phyloP scores from a whole-genome alignment of 2,113 vertebrate genomes.

The Apodemus speciosus region DNA sequence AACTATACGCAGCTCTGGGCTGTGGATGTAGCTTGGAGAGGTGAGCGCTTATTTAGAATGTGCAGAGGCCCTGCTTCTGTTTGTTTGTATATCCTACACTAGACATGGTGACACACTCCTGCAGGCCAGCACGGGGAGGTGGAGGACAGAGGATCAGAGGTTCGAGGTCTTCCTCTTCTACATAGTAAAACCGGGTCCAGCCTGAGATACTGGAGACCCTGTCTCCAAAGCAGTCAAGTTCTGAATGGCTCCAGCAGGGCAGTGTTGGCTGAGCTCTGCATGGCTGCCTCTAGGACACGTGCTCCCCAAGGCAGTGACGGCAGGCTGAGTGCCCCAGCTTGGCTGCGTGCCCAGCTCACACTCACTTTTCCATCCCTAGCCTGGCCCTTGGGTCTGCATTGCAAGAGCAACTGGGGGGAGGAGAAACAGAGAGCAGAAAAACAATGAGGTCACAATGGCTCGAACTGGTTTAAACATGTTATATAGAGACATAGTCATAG shows the following conservation, averaged over 20 bases:
- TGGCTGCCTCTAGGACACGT: rapidly evolving
- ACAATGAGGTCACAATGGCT: neutral
- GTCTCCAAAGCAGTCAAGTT: neutral
- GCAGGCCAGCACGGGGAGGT: neutral
- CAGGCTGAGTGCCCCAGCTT: neutral
- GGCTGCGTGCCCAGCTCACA: too few relatives aligned
- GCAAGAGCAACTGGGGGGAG: neutral
- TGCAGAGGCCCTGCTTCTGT: neutral
- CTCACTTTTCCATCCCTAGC: neutral
- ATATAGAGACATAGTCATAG: neutral
- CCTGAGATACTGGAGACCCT: neutral
- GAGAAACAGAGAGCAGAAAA: neutral
- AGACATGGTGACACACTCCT: neutral
- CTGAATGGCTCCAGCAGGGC: neutral
- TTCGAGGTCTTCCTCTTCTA: neutral
- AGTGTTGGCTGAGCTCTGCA: neutral
- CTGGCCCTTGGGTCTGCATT: neutral
- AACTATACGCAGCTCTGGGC: neutral
- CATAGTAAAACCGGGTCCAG: neutral
- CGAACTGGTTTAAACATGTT: neutral
- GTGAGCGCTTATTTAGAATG: too few relatives aligned
- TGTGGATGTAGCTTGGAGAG: neutral
- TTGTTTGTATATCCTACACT: neutral
- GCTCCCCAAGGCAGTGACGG: neutral
- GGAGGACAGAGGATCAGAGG: too few relatives aligned